Percentiles rank a stretch among this genome's conserved stretches.
phyloP scores from a whole-genome alignment of 1,140 invertebrate genomes.

The Venturia canescens region DNA sequence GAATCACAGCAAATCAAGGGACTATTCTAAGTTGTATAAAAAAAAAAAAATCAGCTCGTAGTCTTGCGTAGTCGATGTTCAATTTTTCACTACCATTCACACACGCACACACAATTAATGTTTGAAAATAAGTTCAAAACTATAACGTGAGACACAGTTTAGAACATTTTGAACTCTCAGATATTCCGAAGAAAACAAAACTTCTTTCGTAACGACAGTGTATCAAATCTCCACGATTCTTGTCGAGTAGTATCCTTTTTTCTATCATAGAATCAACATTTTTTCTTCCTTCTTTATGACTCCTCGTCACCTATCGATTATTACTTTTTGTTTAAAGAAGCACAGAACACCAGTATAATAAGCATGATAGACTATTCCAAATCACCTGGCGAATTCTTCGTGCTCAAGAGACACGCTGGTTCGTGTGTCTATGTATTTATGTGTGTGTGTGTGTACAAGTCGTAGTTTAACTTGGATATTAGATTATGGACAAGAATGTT shows the following conservation, averaged over 20 bases:
- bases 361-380: slow-evolving; percentile 30
- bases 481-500: slow-evolving; percentile 44
- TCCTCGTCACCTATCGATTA: background rate
- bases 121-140: background rate
- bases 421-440: background rate
- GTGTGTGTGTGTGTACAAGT: background rate
- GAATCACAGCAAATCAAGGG: too few species aligned
- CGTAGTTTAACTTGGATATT: slow-evolving; percentile 37
- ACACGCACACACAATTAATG: background rate
- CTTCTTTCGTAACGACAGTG: background rate
- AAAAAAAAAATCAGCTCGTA: too few species aligned
- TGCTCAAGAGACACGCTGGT: slow-evolving; percentile 29
- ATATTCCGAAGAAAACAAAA: too few species aligned
- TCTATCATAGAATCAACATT: background rate
- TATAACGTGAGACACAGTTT: too few species aligned
- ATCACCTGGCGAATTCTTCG: slow-evolving; percentile 29
- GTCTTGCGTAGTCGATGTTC: too few species aligned
- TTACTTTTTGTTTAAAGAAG: slow-evolving; percentile 18
- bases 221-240: slow-evolving; percentile 11
- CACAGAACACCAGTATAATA: slow-evolving; percentile 37
- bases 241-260: slow-evolving; percentile 2
- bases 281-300: background rate
- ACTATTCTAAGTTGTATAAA: too few species aligned
- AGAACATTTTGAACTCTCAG: too few species aligned
- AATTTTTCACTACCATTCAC: too few species aligned